A percentile compares a stretch with the other conserved stretches of the same genome.
Evolutionary conservation across 2,888 invertebrate genomes (phyloP).

Genomic region (Rhamphomyia laevipes): DNA sequence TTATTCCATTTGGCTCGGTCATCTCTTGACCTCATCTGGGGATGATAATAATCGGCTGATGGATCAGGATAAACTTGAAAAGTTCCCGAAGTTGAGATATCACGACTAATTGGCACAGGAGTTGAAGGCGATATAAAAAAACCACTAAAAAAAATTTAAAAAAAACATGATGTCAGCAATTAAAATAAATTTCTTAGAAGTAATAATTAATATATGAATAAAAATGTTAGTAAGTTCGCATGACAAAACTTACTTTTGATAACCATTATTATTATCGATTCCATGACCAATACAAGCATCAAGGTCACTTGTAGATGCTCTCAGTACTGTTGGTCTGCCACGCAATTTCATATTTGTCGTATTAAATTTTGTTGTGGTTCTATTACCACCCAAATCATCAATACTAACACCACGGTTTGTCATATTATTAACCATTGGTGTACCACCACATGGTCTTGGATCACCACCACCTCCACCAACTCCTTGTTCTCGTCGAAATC

Average conservation of each 20-base stretch:
- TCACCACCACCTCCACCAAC: not conserved
- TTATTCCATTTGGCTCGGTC: constrained; percentile 66
- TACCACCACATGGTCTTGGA: not conserved
- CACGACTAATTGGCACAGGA: constrained; percentile 28
- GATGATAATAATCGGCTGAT: constrained; percentile 28
- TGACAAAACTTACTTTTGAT: constrained; percentile 10
- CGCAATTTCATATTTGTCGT: not conserved
- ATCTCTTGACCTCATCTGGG: constrained; percentile 29
- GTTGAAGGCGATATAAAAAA: constrained; percentile 27
- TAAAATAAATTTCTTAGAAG: not conserved
- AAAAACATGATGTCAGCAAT: not conserved
- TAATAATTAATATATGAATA: too few relatives aligned
- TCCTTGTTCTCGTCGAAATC: too few relatives aligned
- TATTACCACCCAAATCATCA: not conserved
- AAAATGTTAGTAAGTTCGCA: constrained; percentile 1
- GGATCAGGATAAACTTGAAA: constrained; percentile 30
- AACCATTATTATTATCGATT: constrained; percentile 4
- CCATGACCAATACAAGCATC: constrained; percentile 7
- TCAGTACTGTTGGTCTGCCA: not conserved
- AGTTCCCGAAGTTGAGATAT: constrained; percentile 35
- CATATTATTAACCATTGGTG: too few relatives aligned
- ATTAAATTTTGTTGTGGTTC: not conserved
- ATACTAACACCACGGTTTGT: too few relatives aligned
- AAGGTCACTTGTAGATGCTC: constrained; percentile 6
- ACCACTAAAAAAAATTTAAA: constrained; percentile 13